These are phyloP conservation scores for Liodrosophila aerea DNA, from an alignment of 2,888 invertebrate genomes.

Conservation along the genomic window DNA sequence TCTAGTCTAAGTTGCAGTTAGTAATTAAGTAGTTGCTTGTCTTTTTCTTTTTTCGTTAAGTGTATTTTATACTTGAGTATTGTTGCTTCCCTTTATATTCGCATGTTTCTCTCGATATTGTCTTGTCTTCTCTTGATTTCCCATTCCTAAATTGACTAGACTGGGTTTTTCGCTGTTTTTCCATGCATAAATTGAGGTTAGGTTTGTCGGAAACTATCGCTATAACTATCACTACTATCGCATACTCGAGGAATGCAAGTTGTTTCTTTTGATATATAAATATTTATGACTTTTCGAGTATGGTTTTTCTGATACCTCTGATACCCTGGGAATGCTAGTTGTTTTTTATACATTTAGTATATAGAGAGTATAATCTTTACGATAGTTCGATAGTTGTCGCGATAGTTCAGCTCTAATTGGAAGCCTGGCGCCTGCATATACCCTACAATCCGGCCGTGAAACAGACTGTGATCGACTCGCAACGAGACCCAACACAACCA, in stretches of 20 bases:
- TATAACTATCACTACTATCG: constrained; percentile 15
- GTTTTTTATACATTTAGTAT: not conserved
- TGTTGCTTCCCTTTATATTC: constrained; percentile 60
- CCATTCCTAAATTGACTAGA: constrained; percentile 80
- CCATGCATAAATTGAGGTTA: constrained; percentile 62
- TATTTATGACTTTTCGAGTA: not conserved
- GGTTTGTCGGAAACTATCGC: constrained; percentile 19
- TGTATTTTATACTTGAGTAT: constrained; percentile 81
- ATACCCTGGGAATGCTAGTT: too few species aligned
- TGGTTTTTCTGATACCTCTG: too few species aligned
- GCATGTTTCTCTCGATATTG: constrained; percentile 41
- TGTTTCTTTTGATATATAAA: too few species aligned
- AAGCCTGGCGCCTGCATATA: constrained; percentile 9
- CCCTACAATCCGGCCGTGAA: constrained; percentile 42
- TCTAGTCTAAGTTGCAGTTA: constrained; percentile 38
- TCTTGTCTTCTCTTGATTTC: constrained; percentile 41
- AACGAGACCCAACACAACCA: not conserved
- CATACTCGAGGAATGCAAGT: constrained; percentile 2
- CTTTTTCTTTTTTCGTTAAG: constrained; percentile 57
- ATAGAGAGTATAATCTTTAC: too few species aligned
- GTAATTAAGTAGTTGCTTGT: constrained; percentile 70
- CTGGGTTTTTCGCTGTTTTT: constrained; percentile 69
- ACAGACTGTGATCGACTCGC: constrained; percentile 73
- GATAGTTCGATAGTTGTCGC: not conserved
- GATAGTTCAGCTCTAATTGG: constrained; percentile 1